Evolutionary conservation across 2,113 vertebrate species (phyloP), one percentile per base, ranked within the genome.

Genomic region (Lepus timidus): DNA sequence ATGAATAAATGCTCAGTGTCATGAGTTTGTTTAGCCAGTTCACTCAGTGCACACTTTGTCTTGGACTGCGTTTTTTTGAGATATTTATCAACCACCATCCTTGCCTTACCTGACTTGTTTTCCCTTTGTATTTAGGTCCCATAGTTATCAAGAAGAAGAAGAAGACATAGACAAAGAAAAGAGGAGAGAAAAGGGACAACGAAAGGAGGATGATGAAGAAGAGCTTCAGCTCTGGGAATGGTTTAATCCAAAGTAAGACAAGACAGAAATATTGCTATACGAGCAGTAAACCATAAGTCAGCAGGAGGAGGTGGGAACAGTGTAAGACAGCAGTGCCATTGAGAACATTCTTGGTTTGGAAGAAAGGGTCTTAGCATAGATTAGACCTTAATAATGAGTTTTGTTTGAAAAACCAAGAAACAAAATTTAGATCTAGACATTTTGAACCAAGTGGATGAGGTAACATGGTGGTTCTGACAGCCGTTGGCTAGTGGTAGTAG

Each of bases 181-280:
- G 33, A 31, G 55, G 25, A 88, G 36, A 61, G 4, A 8, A 19
- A 68, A 88, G 33, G 33, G 58, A 82, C 55, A 31, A 36, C 33
- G n/a, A 67, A 58, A 51, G 25, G 44, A 86, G 27, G 52, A 82
- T 5, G 1, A 55, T 0, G 27, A 36, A 11, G 23, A 68, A 86
- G 90, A 95, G 61, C 95, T 92, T 49, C 82, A 0, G 4, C 88
- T 97, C 0, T 65, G 20, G 9, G 96, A 95, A 78, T 97, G 96
- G 95, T 97, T 96, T 85, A 82, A 85, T 71, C 95, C 95, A 71
- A 31, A 85, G 96, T 97, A 97, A 97, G 97, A 79, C 71, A 78
- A 29, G 23, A 22, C 3, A 61, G 23, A 22, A 8, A 61, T 0
- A 0, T 58, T 4, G 1, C 51, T 64, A 11, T 0, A 0, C 0